These are phyloP conservation scores for Cynopterus brachyotis DNA, from an alignment of 2,113 vertebrate species.

Conservation along the genomic window DNA sequence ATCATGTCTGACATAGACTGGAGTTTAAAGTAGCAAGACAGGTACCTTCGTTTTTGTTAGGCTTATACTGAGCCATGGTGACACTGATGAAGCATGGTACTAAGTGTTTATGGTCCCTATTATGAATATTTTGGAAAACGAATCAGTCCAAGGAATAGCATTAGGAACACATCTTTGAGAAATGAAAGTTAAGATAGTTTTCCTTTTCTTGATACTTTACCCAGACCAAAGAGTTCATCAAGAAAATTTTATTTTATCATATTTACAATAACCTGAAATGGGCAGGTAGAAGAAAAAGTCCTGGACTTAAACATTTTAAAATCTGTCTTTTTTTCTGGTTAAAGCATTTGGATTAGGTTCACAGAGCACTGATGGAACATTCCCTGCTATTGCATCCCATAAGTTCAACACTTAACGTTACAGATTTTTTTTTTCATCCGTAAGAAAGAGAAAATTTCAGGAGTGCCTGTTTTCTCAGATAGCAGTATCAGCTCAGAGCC, in stretches of 20 bases:
- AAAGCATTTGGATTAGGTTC: not conserved
- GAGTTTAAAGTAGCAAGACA: constrained; percentile 32
- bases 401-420: not conserved
- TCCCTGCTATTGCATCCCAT: not conserved
- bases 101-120: not conserved
- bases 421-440: not conserved
- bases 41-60: not conserved
- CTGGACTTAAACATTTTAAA: not conserved
- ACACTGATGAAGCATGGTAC: not conserved
- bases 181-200: not conserved
- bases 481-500: not conserved
- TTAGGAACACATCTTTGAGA: not conserved
- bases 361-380: not conserved
- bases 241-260: not conserved
- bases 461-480: not conserved
- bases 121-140: not conserved
- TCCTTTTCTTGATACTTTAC: not conserved
- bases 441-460: not conserved
- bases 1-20: not conserved
- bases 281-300: not conserved
- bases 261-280: not conserved
- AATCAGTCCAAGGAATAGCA: not conserved
- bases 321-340: not conserved
- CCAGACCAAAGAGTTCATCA: not conserved
- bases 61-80: not conserved